Evolutionary conservation across 2,113 vertebrate genomes (phyloP), one percentile per base, ranked within the genome.

Genomic region (Coregonus clupeaformis): DNA sequence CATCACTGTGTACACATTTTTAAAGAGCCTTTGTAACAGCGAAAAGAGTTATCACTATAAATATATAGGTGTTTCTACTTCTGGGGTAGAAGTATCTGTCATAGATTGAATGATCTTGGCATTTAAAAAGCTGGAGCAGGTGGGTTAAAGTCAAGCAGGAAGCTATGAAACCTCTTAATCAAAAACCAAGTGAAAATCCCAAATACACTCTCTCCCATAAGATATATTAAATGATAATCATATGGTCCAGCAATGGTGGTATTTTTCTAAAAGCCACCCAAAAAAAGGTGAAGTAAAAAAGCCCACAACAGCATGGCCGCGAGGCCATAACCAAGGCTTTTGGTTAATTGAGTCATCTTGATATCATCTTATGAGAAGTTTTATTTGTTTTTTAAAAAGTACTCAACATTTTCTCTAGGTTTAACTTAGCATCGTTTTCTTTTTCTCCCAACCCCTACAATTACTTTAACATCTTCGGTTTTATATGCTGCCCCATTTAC

Each of bases 161-260:
- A 82, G 64, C 82, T 36, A 72, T 49, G 42, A 79, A 84, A 80
- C 49, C 59, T 71, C 76, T 64, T 64, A 64, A 62, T 29, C 62
- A 64, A 12, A 64, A 64, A 69, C 74, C 74, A 77, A 77, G 70
- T 74, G 76, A 59, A 82, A 77, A 74, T 75, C 67, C 76, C 74
- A 84, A 70, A 85, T 64, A 74, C 79, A 80, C 55, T 70, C 22
- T 69, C 36, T 85, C 78, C 82, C 52, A 36, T 62, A 78, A 79
- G 74, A 86, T 77, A 69, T 77, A 86, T 81, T 77, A 90, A 88
- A 87, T 77, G 73, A 82, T 85, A 87, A 82, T 85, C 73, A 83
- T 72, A 83, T 72, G 73, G 85, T 78, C 62, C 73, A 72, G 72
- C 60, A 66, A 70, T 72, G 72, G 42, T 73, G 69, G 85, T 70